These are phyloP conservation scores for Perdita meconis DNA, from an alignment of 2,888 invertebrate species.

Conservation along the genomic window DNA sequence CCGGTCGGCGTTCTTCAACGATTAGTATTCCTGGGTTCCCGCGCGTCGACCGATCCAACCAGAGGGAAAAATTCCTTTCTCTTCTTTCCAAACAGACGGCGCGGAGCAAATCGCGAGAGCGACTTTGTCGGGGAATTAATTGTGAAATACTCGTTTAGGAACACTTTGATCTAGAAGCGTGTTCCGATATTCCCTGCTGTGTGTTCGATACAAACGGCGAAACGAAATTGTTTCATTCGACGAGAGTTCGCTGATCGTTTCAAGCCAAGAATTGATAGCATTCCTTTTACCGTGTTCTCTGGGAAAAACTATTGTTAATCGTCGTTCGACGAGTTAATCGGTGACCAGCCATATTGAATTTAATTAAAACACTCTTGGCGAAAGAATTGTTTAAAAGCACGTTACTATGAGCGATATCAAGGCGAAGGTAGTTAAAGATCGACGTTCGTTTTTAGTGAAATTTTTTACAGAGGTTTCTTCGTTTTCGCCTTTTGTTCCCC, in stretches of 20 bases:
- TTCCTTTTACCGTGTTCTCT: conserved; percentile 8
- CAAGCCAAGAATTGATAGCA: conserved; percentile 1
- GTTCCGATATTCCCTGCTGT: background rate
- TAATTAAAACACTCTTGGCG: background rate
- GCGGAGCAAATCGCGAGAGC: background rate
- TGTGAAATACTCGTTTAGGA: conserved; percentile 20
- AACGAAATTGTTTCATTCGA: conserved; percentile 36
- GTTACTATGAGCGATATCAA: background rate
- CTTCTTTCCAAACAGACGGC: background rate
- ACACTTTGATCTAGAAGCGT: conserved; percentile 30
- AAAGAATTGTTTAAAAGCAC: background rate
- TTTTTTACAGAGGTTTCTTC: background rate
- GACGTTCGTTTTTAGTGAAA: background rate
- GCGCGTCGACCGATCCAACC: background rate
- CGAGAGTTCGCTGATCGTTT: background rate
- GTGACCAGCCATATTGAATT: conserved; percentile 5
- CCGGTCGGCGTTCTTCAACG: conserved; percentile 45
- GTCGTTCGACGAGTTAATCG: background rate
- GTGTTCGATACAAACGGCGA: conserved; percentile 9
- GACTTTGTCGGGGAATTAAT: conserved; percentile 37
- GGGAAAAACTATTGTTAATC: background rate
- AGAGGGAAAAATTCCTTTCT: background rate
- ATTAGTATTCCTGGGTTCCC: conserved; percentile 49
- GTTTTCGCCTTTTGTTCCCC: no score
- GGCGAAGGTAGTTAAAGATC: background rate